Conservation (phyloP, 1,140 invertebrate species). For the Metopolophium dirhodum region DNA sequence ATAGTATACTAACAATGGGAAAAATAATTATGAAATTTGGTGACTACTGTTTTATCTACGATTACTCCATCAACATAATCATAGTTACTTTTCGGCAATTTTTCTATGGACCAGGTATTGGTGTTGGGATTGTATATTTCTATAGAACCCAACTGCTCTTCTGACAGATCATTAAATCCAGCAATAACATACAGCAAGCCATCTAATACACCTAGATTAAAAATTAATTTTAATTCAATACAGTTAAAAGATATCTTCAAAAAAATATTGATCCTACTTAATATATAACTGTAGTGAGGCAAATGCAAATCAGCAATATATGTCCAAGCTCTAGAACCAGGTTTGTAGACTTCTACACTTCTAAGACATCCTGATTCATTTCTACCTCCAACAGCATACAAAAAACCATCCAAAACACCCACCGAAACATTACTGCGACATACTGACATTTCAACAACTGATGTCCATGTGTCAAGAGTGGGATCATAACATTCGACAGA, state of each 20-base stretch:
- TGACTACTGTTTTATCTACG: constrained; percentile 75
- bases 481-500: constrained; percentile 94
- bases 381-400: constrained; percentile 90
- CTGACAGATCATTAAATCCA: constrained; percentile 82
- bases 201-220: constrained; percentile 77
- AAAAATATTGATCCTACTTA: constrained; percentile 62
- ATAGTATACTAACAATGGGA: too few relatives aligned
- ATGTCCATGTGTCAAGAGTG: constrained; percentile 82
- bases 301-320: constrained; percentile 89
- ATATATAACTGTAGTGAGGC: constrained; percentile 87
- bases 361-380: constrained; percentile 88
- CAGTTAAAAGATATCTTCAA: background rate
- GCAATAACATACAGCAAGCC: constrained; percentile 86
- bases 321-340: constrained; percentile 80
- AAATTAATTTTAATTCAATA: background rate
- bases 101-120: constrained; percentile 82
- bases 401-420: constrained; percentile 84
- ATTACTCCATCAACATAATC: constrained; percentile 94
- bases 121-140: constrained; percentile 87
- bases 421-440: constrained; percentile 87
- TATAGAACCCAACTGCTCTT: constrained; percentile 85
- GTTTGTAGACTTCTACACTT: constrained; percentile 86
- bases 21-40: constrained; percentile 4
- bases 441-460: constrained; percentile 85
- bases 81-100: constrained; percentile 85